Base-by-base conservation (phyloP, 2,888 invertebrate species). In the Apamea sordens region DNA sequence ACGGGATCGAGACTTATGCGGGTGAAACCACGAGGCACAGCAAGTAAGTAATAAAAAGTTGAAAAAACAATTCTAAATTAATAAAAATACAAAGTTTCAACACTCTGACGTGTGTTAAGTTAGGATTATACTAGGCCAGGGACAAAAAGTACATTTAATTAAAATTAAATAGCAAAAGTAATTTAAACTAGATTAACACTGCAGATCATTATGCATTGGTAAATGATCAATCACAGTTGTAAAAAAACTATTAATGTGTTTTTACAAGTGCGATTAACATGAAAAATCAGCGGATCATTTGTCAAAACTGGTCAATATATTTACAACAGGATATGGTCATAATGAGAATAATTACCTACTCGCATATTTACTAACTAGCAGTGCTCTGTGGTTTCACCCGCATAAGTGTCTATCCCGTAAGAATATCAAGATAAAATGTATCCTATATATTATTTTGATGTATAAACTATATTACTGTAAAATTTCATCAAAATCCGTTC, bases 201-300 rank as follows among this genome's bases (percentile, higher is more conserved):
- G 56, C 50, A 32, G 41, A 65, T 68, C 18, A 83, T 68, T 36
- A 83, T 21, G 24, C 28, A 47, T 56, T 28, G 44, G 24, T 11
- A 50, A 41, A 50, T 77, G 13, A 77, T 77, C 10, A 15, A 78
- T 78, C 41, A 65, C 3, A 32, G 32, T 28, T 28, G 15, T 63
- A 53, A 8, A 76, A 67, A 56, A 81, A 67, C 28, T 47, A 13
- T 59, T 69, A 56, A 77, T 50, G 50, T 50, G 7, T 77, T 77
- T 73, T 83, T 64, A 81, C 56, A 56, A 69, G 50, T 15, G 47
- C 24, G 21, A 50, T 59, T 50, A 83, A n/a, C 56, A 36, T 53
- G 32, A 11, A 59, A 65, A 64, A 65, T 67, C 70, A 36, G 41
- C 11, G 13, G 64, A 81, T 78, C 84, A 78, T 81, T 84, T 84